phyloP scores from a whole-genome alignment of 2,888 invertebrate genomes.

The Alentia gelatinosa region DNA sequence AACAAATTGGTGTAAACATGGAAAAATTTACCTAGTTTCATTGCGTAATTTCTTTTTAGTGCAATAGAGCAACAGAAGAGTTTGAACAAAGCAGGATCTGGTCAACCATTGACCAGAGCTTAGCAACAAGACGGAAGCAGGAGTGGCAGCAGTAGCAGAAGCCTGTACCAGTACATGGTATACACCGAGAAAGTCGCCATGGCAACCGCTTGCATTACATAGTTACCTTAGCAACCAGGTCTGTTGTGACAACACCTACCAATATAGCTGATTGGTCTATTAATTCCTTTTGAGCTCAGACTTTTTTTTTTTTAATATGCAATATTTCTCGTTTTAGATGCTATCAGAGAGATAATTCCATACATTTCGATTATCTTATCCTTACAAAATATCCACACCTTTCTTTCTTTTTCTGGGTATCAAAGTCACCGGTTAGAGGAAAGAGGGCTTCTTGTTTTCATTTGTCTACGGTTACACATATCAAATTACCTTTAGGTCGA shows the following conservation, averaged over 20 bases:
- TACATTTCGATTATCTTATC: neutral
- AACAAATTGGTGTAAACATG: constrained; percentile 9
- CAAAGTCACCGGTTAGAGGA: constrained; percentile 12
- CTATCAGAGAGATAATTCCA: no score
- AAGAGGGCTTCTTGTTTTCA: neutral
- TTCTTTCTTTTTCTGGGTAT: neutral
- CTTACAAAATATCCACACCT: constrained; percentile 2
- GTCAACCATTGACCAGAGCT: neutral
- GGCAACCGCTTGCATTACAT: neutral
- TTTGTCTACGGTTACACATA: constrained; percentile 30
- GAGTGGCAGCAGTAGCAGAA: neutral
- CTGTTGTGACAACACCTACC: neutral
- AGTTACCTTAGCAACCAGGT: neutral
- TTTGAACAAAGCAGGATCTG: neutral
- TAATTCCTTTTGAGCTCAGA: neutral
- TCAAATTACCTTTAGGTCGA: constrained; percentile 18
- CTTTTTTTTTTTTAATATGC: no score
- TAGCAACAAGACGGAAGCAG: neutral
- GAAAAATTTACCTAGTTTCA: constrained; percentile 18
- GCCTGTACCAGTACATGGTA: neutral
- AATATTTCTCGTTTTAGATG: no score
- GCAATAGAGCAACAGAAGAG: constrained; percentile 38
- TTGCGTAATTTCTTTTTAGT: constrained; percentile 29
- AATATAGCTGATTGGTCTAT: neutral
- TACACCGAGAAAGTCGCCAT: neutral